phyloP scores from a whole-genome alignment of 2,888 invertebrate species.

The Pyrrhosoma nymphula region DNA sequence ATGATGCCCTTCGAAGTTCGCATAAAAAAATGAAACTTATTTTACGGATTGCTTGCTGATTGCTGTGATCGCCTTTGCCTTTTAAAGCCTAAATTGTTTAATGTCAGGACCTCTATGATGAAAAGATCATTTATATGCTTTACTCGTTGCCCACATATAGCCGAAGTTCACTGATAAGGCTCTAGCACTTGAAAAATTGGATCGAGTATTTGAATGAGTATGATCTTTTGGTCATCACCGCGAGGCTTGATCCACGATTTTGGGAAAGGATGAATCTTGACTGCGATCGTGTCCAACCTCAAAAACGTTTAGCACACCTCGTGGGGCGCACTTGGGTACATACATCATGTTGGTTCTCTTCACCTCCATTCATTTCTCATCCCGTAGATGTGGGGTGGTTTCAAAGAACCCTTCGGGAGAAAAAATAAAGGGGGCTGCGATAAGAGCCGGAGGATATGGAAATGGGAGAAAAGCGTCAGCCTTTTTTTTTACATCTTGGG shows the following conservation, averaged over 20 bases:
- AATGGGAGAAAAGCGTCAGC: slow-evolving; percentile 8
- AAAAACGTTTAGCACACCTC: not conserved
- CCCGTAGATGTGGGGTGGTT: not conserved
- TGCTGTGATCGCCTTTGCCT: too few relatives aligned
- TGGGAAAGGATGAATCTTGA: not conserved
- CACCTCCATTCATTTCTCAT: not conserved
- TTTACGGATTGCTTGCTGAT: too few relatives aligned
- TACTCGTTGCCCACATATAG: too few relatives aligned
- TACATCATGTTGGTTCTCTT: not conserved
- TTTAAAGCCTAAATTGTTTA: too few relatives aligned
- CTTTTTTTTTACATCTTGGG: slow-evolving; percentile 15
- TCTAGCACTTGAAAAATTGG: not conserved
- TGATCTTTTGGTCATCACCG: not conserved
- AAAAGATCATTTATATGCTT: too few relatives aligned
- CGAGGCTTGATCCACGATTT: not conserved
- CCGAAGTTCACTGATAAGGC: not conserved
- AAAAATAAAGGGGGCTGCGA: not conserved
- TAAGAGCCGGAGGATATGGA: slow-evolving; percentile 22
- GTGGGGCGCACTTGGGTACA: not conserved
- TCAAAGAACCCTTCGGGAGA: not conserved
- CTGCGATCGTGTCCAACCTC: not conserved
- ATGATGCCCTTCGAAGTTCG: too few relatives aligned
- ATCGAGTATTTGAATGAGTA: not conserved
- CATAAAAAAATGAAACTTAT: too few relatives aligned
- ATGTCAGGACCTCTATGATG: too few relatives aligned